Evolutionary conservation across 2,113 vertebrate species (phyloP), one percentile per base, ranked within the genome.

Genomic region (Vireo altiloquus): DNA sequence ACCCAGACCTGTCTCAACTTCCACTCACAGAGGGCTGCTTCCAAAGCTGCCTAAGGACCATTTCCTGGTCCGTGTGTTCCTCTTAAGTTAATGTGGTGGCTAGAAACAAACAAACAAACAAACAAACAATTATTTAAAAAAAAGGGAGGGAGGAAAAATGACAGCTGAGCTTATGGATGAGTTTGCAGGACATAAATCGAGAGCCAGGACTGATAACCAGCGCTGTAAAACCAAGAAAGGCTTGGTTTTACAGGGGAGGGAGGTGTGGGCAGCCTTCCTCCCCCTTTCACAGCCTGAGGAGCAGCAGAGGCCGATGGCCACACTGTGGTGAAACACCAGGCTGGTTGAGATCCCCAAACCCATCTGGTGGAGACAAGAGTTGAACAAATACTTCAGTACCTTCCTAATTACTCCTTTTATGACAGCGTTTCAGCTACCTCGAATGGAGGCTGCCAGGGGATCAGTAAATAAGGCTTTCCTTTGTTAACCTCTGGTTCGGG

Each of bases 391-490:
- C 39, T 17, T 40, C 64, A 35, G 8, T 24, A 9, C 11, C 22
- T 33, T 77, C 53, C 61, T 90, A 78, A 71, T 92, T 63, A 42
- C 72, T 31, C 46, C 46, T 81, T 83, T 78, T 49, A 57, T 33
- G 23, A 4, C 4, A 5, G 0, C 15, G 64, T 50, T 86, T 60
- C 14, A 4, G 22, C 46, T 92, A 17, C 57, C 85, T 50, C 47
- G 25, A 10, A 16, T 0, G 7, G 63, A 30, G 33, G 2, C 31
- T 20, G 24, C 1, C 0, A 61, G 49, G 64, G 85, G 86, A 87
- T 95, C 78, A 37, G 80, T 31, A 78, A 94, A 94, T 69, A 78
- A 76, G 9, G 2, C 70, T 92, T 84, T 76, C 65, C 65, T 93
- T 94, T 95, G 69, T 91, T 74, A 90, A 63, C 30, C 30, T 49